Evolutionary conservation across 2,888 invertebrate genomes (phyloP), one percentile per base, ranked within the genome.

Genomic region (Archips xylosteana): DNA sequence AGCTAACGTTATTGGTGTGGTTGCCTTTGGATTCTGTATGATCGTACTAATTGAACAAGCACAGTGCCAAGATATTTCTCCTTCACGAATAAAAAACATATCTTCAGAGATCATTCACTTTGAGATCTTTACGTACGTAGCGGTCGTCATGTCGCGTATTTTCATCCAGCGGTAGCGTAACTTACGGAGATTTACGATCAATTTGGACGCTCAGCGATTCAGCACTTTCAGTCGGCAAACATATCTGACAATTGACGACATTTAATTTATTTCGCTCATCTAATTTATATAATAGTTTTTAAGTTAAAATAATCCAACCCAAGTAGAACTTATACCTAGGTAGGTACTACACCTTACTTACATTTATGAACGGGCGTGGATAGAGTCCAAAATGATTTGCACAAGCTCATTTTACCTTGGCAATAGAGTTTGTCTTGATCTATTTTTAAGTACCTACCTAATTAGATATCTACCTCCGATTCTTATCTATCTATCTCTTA

Each of bases 131-230:
- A 76, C 23, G 23, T 23, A 23, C 81, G 77, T 78, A 73, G 75
- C 79, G 77, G 83, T 80, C 83, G 80, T 85, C 84, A 83, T 82
- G 85, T 86, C 88, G 84, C 86, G 88, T 91, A 91, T 92, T 91
- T 92, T 89, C 88, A 90, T 89, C 86, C 86, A 80, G 82, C 84
- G 87, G 84, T 54, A 54, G 54, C 54, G 84, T 23, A 88, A 88
- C 88, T 84, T 83, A 83, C 81, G 81, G 84, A 88, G 91, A 93
- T 93, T 93, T 92, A 93, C 88, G 92, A 91, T 85, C 89, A 87
- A 84, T 89, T 87, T 88, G 85, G 87, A 77, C 87, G 85, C 85
- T 88, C 89, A 87, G 85, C 89, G 87, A 92, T 91, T 92, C 92
- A 92, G 92, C 92, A 89, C 88, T 90, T 91, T 89, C 87, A 83